These are phyloP conservation scores for Hypothenemus hampei DNA, from an alignment of 1,140 invertebrate species.

Conservation along the genomic window DNA sequence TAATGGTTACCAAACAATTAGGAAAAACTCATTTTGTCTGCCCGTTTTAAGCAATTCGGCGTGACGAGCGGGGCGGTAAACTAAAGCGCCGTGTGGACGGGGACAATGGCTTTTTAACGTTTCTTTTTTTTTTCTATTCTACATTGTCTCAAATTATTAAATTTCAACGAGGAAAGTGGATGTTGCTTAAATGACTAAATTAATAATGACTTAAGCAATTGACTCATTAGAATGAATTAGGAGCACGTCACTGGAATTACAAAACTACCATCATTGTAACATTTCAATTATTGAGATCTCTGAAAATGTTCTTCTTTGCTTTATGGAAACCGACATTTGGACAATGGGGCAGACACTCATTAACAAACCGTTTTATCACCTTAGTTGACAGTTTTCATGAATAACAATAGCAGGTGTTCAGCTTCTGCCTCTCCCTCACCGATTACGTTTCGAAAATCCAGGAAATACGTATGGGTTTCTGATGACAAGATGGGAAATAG, in stretches of 20 bases:
- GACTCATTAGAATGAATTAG: neutral
- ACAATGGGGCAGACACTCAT: conserved; percentile 1
- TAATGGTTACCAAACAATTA: conserved; percentile 4
- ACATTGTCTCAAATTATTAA: conserved; percentile 8
- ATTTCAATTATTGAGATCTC: too few relatives aligned
- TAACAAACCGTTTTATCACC: too few relatives aligned
- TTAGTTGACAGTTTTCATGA: neutral
- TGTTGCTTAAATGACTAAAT: neutral
- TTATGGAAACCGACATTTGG: too few relatives aligned
- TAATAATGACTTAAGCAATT: conserved; percentile 7
- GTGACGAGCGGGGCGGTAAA: neutral
- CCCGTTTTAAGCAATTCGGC: neutral
- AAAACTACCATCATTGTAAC: too few relatives aligned
- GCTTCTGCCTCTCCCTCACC: too few relatives aligned
- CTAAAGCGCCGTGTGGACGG: neutral
- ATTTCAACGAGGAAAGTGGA: neutral
- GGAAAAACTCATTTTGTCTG: neutral
- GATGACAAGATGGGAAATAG: too few relatives aligned
- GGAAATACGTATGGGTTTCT: too few relatives aligned
- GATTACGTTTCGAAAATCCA: too few relatives aligned
- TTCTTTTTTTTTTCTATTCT: neutral
- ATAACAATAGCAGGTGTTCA: neutral
- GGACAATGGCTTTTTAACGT: conserved; percentile 3
- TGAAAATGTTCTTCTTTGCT: too few relatives aligned
- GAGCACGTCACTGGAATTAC: too few relatives aligned